phyloP scores from a whole-genome alignment of 2,113 vertebrate genomes.

The Ctenomys sociabilis region DNA sequence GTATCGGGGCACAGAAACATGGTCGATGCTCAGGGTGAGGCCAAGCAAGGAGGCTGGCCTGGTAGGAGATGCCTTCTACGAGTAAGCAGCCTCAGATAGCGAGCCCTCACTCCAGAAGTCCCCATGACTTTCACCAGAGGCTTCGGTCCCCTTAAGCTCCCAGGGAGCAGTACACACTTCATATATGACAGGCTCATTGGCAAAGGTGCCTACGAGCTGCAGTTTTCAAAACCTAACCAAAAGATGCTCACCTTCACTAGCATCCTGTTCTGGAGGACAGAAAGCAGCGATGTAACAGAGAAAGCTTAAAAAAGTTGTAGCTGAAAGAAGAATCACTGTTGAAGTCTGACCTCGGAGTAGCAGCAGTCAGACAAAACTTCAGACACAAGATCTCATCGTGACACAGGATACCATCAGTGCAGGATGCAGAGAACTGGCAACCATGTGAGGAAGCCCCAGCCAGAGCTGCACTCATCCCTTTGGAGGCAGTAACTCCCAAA shows the following conservation, averaged over 20 bases:
- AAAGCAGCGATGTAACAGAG: not conserved
- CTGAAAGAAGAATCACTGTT: not conserved
- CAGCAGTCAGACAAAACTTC: not conserved
- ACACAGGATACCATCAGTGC: not conserved
- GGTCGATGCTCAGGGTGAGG: not conserved
- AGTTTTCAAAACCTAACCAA: not conserved
- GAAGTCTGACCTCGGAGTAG: not conserved
- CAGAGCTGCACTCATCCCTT: not conserved
- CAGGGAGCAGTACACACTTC: not conserved
- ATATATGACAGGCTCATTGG: not conserved
- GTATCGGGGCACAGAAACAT: not conserved
- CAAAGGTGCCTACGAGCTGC: not conserved
- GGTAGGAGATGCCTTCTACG: not conserved
- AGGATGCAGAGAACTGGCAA: not conserved
- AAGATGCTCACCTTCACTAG: not conserved
- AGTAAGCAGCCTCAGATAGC: not conserved
- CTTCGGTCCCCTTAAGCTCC: not conserved
- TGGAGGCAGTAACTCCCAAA: not conserved
- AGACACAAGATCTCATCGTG: not conserved
- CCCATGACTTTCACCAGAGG: not conserved
- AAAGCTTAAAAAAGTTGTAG: not conserved
- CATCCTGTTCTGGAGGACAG: not conserved
- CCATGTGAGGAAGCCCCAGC: not conserved
- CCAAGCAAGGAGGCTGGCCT: not conserved
- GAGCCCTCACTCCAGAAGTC: not conserved